phyloP scores from a whole-genome alignment of 2,797 vertebrate genomes.

The Gephyroberyx darwinii region DNA sequence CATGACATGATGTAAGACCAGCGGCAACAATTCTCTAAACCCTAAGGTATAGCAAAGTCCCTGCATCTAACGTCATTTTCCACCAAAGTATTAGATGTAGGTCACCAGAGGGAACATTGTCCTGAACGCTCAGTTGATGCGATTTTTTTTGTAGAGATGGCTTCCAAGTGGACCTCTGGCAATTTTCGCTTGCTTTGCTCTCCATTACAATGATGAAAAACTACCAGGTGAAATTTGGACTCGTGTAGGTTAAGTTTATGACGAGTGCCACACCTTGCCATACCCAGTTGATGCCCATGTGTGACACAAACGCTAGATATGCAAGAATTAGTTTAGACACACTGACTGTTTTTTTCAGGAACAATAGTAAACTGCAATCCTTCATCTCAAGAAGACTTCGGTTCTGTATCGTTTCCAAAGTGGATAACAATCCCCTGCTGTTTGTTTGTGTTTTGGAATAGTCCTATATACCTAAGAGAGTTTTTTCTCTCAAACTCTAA shows the following conservation, averaged over 20 bases:
- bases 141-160: slow-evolving; percentile 13
- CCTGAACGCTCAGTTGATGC: slow-evolving; percentile 17
- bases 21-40: background rate
- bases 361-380: slow-evolving; percentile 63
- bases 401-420: slow-evolving; percentile 66
- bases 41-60: background rate
- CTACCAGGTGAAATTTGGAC: slow-evolving; percentile 22
- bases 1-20: background rate
- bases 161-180: too few relatives aligned
- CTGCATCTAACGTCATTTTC: slow-evolving; percentile 7
- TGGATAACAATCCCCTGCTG: slow-evolving; percentile 79
- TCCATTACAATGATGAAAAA: slow-evolving; percentile 29
- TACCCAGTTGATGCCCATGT: slow-evolving; percentile 52
- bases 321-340: slow-evolving; percentile 59
- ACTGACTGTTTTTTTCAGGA: slow-evolving; percentile 51
- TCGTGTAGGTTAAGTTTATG: slow-evolving; percentile 18
- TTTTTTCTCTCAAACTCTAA: slow-evolving; percentile 77
- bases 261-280: slow-evolving; percentile 58
- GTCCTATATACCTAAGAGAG: slow-evolving; percentile 78
- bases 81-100: background rate
- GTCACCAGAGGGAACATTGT: background rate
- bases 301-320: slow-evolving; percentile 62
- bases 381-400: slow-evolving; percentile 73
- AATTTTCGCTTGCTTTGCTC: slow-evolving; percentile 11
- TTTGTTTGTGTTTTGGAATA: slow-evolving; percentile 80